Conservation (phyloP, 2,888 invertebrate species). For the Drosophila bunnanda region DNA sequence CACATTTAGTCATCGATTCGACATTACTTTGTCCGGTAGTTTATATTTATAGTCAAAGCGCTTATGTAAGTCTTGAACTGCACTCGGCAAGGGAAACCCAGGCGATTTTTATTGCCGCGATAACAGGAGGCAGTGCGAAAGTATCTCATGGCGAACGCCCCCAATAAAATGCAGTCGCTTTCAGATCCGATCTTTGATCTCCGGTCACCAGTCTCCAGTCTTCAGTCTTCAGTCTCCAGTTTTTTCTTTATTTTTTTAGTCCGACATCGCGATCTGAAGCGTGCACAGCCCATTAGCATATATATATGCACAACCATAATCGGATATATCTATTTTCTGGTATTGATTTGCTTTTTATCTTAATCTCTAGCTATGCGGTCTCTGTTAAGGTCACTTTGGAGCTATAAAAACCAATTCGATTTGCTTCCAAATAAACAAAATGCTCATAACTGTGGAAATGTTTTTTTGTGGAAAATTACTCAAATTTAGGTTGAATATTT, state of each 20-base stretch:
- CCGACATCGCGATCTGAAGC: slow-evolving; percentile 14
- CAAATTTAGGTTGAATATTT: neutral
- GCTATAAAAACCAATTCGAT: slow-evolving; percentile 44
- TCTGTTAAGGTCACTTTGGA: slow-evolving; percentile 56
- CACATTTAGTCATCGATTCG: neutral
- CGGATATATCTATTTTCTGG: slow-evolving; percentile 21
- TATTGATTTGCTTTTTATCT: slow-evolving; percentile 49
- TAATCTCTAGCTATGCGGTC: slow-evolving; percentile 36
- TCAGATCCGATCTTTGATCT: slow-evolving; percentile 13
- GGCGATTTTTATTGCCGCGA: neutral
- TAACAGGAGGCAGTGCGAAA: slow-evolving; percentile 3
- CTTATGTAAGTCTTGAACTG: neutral
- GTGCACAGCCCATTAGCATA: slow-evolving; percentile 26
- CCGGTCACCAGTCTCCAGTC: slow-evolving; percentile 6
- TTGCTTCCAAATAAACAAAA: slow-evolving; percentile 1
- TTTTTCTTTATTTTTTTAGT: slow-evolving; percentile 12
- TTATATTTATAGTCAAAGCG: neutral
- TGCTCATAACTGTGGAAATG: neutral
- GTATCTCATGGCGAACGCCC: slow-evolving; percentile 15
- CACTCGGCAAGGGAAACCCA: slow-evolving; percentile 5
- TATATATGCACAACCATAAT: slow-evolving; percentile 18
- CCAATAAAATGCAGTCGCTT: slow-evolving; percentile 4
- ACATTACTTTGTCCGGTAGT: neutral
- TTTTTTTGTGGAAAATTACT: slow-evolving; percentile 5
- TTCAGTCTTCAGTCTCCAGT: neutral